Base-by-base conservation (phyloP, 2,888 invertebrate genomes). In the Mycalesis mineus region DNA sequence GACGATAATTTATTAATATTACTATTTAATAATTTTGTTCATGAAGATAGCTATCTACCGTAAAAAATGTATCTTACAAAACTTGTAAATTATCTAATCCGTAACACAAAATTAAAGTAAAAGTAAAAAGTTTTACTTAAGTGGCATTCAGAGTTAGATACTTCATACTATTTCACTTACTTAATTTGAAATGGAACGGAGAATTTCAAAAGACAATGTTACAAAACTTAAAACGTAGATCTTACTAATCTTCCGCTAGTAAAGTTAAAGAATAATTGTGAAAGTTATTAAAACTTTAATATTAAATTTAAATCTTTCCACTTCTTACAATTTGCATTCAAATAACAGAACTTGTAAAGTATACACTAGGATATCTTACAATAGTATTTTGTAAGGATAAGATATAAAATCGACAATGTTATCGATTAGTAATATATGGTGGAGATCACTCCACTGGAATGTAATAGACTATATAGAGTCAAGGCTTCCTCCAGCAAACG, bases 181-280 rank as follows among this genome's bases (percentile, higher is more conserved):
- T 13, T 44, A 14, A 33, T 11, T 47, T 47, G 11, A 33, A 47
- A 33, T 33, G 33, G 31, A 33, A 47, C 31, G 47, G 31, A 33
- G 31, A 47, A 15, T 47, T 33, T 33, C 47, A 33, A 33, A 47
- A 33, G 47, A 33, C 33, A 33, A 47, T 47, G 47, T 47, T 47
- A 47, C 33, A 33, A 45, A 47, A 47, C 33, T 47, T 47, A 47
- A 47, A 47, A 47, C 47, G 33, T 47, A 47, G 33, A 47, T 47
- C 47, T 47, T 33, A 47, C 47, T 47, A 47, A 47, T 47, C 47
- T 47, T 31, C 33, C 47, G 47, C 47, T 47, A 47, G 33, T 47
- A 33, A 47, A 47, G 47, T 47, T 47, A 33, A 47, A 47, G 47
- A 47, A 47, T 47, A 47, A 47, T 47, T 33, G 47, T 47, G 15